A percentile compares a stretch with the other conserved stretches of the same genome.
phyloP scores from a whole-genome alignment of 2,888 invertebrate genomes.

The Acronicta leporina region DNA sequence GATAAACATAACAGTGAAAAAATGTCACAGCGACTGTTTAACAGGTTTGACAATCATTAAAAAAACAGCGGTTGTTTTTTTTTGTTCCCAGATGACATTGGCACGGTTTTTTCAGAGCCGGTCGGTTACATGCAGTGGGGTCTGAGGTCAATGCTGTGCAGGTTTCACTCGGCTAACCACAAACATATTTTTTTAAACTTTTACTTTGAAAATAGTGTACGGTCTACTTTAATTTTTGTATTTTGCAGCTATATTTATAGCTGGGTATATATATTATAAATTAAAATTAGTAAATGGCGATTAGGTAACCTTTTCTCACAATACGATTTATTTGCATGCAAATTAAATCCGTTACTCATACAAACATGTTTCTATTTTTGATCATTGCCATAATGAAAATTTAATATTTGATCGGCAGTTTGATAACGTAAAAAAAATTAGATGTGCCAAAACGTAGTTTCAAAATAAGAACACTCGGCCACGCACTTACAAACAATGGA shows the following conservation, averaged over 20 bases:
- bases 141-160: conserved; percentile 69
- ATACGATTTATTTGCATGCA: conserved; percentile 25
- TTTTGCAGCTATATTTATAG: no score
- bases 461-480: conserved; percentile 57
- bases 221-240: neutral
- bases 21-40: conserved; percentile 15
- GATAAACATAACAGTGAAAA: conserved; percentile 9
- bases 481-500: conserved; percentile 65
- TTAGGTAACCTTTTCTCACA: conserved; percentile 3
- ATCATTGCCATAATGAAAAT: neutral
- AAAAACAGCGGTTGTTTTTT: conserved; percentile 41
- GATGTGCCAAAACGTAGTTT: conserved; percentile 36
- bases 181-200: conserved; percentile 8
- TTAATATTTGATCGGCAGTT: neutral
- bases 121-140: conserved; percentile 60
- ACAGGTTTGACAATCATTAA: conserved; percentile 36
- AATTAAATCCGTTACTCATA: conserved; percentile 6
- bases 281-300: conserved; percentile 6
- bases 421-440: conserved; percentile 21
- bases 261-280: no score
- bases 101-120: conserved; percentile 67
- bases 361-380: neutral
- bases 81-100: conserved; percentile 64
- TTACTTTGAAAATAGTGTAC: neutral
- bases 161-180: conserved; percentile 52